phyloP scores from a whole-genome alignment of 2,113 vertebrate species.

The Motacilla alba region DNA sequence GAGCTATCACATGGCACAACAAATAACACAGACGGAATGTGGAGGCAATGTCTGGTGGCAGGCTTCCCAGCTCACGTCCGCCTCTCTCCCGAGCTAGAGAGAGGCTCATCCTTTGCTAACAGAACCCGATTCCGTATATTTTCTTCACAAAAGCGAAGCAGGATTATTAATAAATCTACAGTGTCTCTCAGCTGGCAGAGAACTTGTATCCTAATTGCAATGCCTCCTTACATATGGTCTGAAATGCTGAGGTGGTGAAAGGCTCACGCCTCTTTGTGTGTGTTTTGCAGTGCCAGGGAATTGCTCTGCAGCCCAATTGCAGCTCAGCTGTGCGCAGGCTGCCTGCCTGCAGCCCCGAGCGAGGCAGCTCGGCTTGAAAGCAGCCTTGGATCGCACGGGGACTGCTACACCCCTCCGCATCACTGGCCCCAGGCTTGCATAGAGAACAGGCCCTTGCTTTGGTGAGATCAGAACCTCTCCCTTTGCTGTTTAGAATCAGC shows the following conservation, averaged over 20 bases:
- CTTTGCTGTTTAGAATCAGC: neutral
- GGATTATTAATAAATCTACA: neutral
- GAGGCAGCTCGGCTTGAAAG: neutral
- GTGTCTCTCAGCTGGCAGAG: neutral
- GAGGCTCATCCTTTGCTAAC: neutral
- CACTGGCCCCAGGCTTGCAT: neutral
- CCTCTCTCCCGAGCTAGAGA: neutral
- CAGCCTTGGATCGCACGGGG: neutral
- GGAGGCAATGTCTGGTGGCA: conserved; percentile 5
- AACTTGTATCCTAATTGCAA: neutral
- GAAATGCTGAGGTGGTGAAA: neutral
- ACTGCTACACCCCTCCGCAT: neutral
- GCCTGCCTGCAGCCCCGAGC: neutral
- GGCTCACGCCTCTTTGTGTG: neutral
- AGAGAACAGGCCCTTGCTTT: neutral
- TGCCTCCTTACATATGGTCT: neutral
- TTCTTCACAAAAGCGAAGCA: neutral
- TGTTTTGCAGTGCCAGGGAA: neutral
- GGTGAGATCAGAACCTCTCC: neutral
- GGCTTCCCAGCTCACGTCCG: neutral
- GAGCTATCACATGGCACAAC: neutral
- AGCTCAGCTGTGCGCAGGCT: neutral
- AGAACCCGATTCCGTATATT: neutral
- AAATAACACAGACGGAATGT: neutral
- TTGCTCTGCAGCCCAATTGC: neutral